phyloP scores from a whole-genome alignment of 2,888 invertebrate species.

The Yponomeuta evonymella region DNA sequence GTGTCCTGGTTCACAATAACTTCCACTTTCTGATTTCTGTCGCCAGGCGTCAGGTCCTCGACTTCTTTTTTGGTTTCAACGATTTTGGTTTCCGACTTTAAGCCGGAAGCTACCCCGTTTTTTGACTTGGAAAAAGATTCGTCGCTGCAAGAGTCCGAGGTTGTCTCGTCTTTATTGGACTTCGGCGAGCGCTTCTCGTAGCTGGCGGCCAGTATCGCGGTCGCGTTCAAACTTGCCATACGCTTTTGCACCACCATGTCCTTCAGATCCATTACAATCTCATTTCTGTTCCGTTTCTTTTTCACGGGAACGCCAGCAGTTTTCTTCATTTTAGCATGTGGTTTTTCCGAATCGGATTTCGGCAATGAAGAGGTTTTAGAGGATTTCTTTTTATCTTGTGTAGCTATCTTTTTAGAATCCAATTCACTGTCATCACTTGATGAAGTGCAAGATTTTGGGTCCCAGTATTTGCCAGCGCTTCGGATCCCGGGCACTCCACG shows the following conservation, averaged over 20 bases:
- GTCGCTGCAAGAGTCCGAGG: conserved; percentile 74
- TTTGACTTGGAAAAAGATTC: conserved; percentile 70
- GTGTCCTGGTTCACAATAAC: conserved; percentile 91
- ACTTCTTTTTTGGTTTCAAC: conserved; percentile 48
- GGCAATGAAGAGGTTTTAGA: conserved; percentile 31
- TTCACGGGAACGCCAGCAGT: conserved; percentile 61
- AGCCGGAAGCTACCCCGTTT: conserved; percentile 72
- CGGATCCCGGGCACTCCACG: conserved; percentile 85
- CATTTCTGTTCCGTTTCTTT: conserved; percentile 76
- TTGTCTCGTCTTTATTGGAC: conserved; percentile 73
- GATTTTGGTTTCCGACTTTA: conserved; percentile 70
- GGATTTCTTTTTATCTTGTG: conserved; percentile 61
- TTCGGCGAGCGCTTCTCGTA: conserved; percentile 84
- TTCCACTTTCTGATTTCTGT: conserved; percentile 79
- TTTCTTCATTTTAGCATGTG: conserved; percentile 64
- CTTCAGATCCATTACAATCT: conserved; percentile 86
- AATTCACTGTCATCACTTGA: conserved; percentile 74
- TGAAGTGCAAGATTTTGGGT: conserved; percentile 82
- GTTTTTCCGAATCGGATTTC: conserved; percentile 71
- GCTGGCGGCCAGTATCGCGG: conserved; percentile 92
- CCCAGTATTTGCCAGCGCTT: conserved; percentile 89
- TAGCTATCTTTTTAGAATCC: conserved; percentile 57
- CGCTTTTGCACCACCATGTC: conserved; percentile 92
- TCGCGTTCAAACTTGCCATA: conserved; percentile 94
- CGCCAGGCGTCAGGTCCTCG: conserved; percentile 46